Evolutionary conservation across 2,113 vertebrate genomes (phyloP), one percentile per base, ranked within the genome.

Genomic region (Hippolais icterina): DNA sequence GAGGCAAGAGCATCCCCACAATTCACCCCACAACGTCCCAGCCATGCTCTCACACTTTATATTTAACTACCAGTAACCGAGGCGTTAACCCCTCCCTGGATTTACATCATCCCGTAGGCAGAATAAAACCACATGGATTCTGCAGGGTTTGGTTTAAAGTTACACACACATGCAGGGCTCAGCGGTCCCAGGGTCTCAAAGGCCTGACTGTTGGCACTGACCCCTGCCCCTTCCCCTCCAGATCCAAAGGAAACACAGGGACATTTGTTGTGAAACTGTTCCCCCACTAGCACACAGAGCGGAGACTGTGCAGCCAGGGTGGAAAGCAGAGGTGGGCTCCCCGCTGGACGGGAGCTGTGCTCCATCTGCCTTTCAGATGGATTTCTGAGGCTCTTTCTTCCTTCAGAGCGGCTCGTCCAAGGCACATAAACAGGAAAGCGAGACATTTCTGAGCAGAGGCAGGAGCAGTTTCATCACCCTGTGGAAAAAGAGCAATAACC

Each of bases 301-400:
- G 0, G 29, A 66, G 66, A 33, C 93, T 84, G 87, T 93, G 93
- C 56, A 18, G 60, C 10, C 57, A 52, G 15, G 20, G 27, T 2
- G 8, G 3, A 23, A 22, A 35, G 52, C 76, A 54, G 64, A 60
- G 71, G 83, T 57, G 93, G n/a, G 76, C 79, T 77, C 75, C 59
- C 42, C 0, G 1, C 54, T 1, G 59, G 22, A 81, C n/a, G 37
- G 29, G 66, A 85, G 53, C 50, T 76, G 61, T 0, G 3, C 75
- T 85, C 28, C 1, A 5, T 33, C 61, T 85, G 66, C 80, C 90
- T 91, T 90, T 46, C 89, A 66, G n/a, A 57, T 2, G 0, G 2
- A 21, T 71, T 74, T 91, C 94, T 96, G 81, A 96, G 78, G 41
- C 47, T 79, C 77, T 41, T 90, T 91, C 65, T 90, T 93, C 81